Percentiles rank a stretch among this genome's conserved stretches.
These are phyloP conservation scores for Ophion slaviceki DNA, from an alignment of 2,888 invertebrate species.

Conservation along the genomic window DNA sequence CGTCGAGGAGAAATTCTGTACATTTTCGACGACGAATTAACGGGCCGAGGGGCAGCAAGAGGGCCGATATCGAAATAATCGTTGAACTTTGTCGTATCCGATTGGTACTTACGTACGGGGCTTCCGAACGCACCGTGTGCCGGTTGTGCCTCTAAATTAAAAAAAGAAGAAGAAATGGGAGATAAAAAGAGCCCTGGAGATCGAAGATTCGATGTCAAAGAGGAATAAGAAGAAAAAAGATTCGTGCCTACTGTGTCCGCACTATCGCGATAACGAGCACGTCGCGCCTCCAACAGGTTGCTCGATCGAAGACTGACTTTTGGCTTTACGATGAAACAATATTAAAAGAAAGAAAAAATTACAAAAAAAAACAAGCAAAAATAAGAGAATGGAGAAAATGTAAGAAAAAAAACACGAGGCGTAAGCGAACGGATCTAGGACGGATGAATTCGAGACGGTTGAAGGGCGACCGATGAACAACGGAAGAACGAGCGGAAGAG, in stretches of 20 bases:
- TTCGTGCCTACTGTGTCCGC: constrained; percentile 67
- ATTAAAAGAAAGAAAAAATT: constrained; percentile 39
- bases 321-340: constrained; percentile 68
- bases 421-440: neutral
- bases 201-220: constrained; percentile 37
- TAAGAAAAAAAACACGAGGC: constrained; percentile 12
- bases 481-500: constrained; percentile 13
- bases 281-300: constrained; percentile 66
- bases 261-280: constrained; percentile 67
- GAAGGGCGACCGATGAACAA: constrained; percentile 26
- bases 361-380: constrained; percentile 32
- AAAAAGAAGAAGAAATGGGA: constrained; percentile 11
- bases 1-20: neutral
- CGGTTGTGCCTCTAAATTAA: constrained; percentile 62
- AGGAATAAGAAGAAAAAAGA: constrained; percentile 39
- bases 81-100: constrained; percentile 27
- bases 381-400: constrained; percentile 6
- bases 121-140: constrained; percentile 60
- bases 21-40: neutral
- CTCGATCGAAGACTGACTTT: constrained; percentile 72
- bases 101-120: constrained; percentile 44
- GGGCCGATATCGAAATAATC: neutral
- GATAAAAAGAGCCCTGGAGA: neutral
- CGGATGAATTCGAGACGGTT: constrained; percentile 22
- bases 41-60: neutral